Conservation (phyloP, 2,888 invertebrate species). For the Podotricha telesiphe region DNA sequence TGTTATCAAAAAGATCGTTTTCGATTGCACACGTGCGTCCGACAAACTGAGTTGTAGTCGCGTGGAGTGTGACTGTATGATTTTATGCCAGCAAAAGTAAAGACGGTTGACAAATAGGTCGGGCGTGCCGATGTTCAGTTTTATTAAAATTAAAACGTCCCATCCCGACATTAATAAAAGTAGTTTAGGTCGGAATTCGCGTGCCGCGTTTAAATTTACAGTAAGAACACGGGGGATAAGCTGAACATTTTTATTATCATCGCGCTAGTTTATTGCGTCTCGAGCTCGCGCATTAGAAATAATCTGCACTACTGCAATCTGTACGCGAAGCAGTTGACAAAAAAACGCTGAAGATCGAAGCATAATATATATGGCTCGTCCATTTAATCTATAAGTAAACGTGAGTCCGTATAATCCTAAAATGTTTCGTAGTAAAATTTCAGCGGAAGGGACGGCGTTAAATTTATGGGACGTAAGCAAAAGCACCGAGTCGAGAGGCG, state of each 20-base stretch:
- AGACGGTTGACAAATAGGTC: constrained; percentile 83
- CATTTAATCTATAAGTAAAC: constrained; percentile 9
- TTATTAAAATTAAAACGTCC: constrained; percentile 83
- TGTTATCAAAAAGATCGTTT: constrained; percentile 73
- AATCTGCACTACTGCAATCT: constrained; percentile 38
- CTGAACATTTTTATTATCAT: constrained; percentile 80
- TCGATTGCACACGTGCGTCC: constrained; percentile 58
- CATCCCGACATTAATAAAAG: constrained; percentile 76
- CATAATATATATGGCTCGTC: constrained; percentile 18
- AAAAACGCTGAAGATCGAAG: constrained; percentile 26
- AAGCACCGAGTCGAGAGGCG: constrained; percentile 66
- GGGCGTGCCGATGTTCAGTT: constrained; percentile 81
- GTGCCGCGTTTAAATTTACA: constrained; percentile 68
- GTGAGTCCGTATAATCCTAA: constrained; percentile 18
- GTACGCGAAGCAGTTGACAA: constrained; percentile 29
- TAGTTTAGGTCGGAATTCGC: constrained; percentile 71
- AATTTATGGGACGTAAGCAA: constrained; percentile 66
- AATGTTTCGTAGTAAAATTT: constrained; percentile 25
- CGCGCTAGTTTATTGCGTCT: constrained; percentile 77
- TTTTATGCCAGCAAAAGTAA: constrained; percentile 81
- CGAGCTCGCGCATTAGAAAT: constrained; percentile 71
- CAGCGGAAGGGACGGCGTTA: constrained; percentile 53
- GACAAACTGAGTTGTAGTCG: constrained; percentile 63
- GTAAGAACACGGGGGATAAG: constrained; percentile 71
- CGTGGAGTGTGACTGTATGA: constrained; percentile 77